Conservation (phyloP, 2,888 invertebrate species). For the Amphipoea oculea region DNA sequence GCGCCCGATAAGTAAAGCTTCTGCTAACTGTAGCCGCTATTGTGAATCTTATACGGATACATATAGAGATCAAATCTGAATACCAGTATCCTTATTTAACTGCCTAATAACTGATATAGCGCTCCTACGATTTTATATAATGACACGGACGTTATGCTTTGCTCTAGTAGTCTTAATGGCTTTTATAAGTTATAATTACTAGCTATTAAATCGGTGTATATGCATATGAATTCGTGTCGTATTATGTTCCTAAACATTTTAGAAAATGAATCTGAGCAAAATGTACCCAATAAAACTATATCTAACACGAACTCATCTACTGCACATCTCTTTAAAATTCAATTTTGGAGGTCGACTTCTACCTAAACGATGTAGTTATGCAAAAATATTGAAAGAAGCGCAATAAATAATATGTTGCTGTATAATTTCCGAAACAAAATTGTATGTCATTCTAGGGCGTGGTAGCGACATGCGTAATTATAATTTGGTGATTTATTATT, state of each 20-base stretch:
- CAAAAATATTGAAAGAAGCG: slow-evolving; percentile 81
- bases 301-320: slow-evolving; percentile 49
- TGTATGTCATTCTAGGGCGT: slow-evolving; percentile 86
- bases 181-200: slow-evolving; percentile 44
- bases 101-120: slow-evolving; percentile 51
- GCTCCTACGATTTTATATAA: slow-evolving; percentile 55
- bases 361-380: slow-evolving; percentile 75
- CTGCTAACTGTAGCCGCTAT: slow-evolving; percentile 17
- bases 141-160: slow-evolving; percentile 53
- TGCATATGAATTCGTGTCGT: slow-evolving; percentile 29
- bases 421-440: slow-evolving; percentile 86
- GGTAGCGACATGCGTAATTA: slow-evolving; percentile 83
- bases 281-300: slow-evolving; percentile 18
- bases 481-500: slow-evolving; percentile 87
- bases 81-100: slow-evolving; percentile 20
- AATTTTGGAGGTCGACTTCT: slow-evolving; percentile 81
- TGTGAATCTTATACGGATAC: slow-evolving; percentile 25
- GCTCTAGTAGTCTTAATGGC: slow-evolving; percentile 61
- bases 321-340: slow-evolving; percentile 73
- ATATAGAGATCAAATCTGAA: slow-evolving; percentile 45
- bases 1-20: slow-evolving; percentile 60
- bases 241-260: slow-evolving; percentile 31
- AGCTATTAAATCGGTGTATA: slow-evolving; percentile 32
- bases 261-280: slow-evolving; percentile 11
- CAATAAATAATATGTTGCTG: slow-evolving; percentile 85